Base-by-base conservation (phyloP, 2,797 vertebrate genomes). In the Antennarius maculatus region DNA sequence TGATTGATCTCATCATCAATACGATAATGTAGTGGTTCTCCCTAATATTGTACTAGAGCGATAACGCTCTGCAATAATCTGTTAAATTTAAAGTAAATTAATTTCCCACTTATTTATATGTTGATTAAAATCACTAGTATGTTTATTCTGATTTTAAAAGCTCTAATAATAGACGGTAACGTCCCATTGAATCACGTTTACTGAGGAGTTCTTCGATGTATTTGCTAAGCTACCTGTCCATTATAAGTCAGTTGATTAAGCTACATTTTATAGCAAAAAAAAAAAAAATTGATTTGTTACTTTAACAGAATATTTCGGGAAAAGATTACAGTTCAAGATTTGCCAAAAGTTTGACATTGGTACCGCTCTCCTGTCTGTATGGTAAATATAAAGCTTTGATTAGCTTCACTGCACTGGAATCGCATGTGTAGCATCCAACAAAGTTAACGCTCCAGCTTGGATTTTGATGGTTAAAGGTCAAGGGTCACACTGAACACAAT, bases 51-150 rank as follows among this genome's bases (percentile, higher is more conserved):
- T 88, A 83, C 77, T 81, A 67, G 85, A 90, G 87, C 83, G 82
- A 74, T 83, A 78, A 81, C 67, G 79, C 84, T 83, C 84, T 1
- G 88, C 86, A 85, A 85, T 89, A 86, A 84, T 75, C 69, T 51
- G 64, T 52, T 61, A 49, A 74, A 58, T 64, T 29, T 42, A 29
- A 74, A 39, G 16, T 23, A 61, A 71, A 47, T n/a, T 14, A 31
- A 70, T 70, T 68, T 75, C 54, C 23, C 62, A 27, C 10, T 61
- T 47, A 61, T 31, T 58, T 53, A 63, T 62, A 54, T n/a, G 18
- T 27, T 54, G 51, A 62, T 28, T 1, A 16, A 1, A 53, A 47
- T 2, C 17, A 41, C 68, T 61, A 27, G 56, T 76, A 57, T 76
- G 79, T 85, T 72, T 59, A 72, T 41, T 42, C 48, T 42, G 61